Conservation (phyloP, 2,888 invertebrate genomes). For the Ormyrus rosae region DNA sequence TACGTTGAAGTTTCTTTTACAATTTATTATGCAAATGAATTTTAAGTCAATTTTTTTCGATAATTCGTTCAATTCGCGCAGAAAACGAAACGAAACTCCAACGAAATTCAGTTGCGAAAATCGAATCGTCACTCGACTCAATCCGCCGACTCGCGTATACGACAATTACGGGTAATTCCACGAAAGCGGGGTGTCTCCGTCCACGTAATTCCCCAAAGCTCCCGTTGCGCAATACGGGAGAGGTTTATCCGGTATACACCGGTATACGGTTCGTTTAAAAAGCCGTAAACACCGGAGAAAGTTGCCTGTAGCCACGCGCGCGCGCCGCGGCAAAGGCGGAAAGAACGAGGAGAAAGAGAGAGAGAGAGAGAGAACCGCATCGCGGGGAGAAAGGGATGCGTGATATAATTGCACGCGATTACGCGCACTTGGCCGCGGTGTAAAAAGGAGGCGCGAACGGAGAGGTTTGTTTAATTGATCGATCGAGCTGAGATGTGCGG, state of each 20-base stretch:
- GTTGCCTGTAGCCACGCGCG: conserved; percentile 61
- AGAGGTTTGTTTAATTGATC: conserved; percentile 22
- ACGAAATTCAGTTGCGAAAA: no score
- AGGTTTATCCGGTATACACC: conserved; percentile 13
- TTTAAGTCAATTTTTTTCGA: no score
- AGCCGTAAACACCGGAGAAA: conserved; percentile 66
- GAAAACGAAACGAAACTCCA: no score
- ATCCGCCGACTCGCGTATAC: no score
- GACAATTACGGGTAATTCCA: no score
- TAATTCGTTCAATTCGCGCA: no score
- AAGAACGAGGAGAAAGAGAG: neutral
- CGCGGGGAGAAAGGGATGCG: conserved; percentile 59
- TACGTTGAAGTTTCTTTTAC: no score
- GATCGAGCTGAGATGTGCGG: neutral
- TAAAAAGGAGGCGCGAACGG: neutral
- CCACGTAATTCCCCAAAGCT: neutral
- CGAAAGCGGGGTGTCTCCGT: no score
- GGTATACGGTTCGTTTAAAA: conserved; percentile 9
- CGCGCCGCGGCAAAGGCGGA: conserved; percentile 51
- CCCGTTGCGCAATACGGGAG: conserved; percentile 58
- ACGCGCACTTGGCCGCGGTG: conserved; percentile 46
- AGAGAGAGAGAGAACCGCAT: neutral
- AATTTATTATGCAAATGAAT: no score
- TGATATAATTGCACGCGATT: conserved; percentile 68
- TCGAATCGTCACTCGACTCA: no score